Evolutionary conservation across 2,888 invertebrate genomes (phyloP), one percentile per base, ranked within the genome.

Genomic region (Bhutanitis thaidina): DNA sequence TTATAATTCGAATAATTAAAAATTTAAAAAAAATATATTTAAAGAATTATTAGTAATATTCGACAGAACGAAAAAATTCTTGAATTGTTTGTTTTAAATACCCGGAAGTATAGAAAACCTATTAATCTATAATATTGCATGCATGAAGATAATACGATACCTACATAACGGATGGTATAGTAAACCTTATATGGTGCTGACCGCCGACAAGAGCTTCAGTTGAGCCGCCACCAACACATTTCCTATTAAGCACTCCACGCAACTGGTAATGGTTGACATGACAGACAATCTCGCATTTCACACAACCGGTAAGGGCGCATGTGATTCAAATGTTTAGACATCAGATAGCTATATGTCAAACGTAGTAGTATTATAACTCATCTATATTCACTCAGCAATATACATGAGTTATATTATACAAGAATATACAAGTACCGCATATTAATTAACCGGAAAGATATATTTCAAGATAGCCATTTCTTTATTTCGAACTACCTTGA

Each of bases 331-430:
- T 46, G 47, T 47, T 52, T 43, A 43, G 36, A 46, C 10, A 46
- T 44, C 10, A 12, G 43, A 44, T 34, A 41, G 14, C 8, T 5
- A 7, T 27, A 35, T 29, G 36, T 16, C 20, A 57, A 59, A 43
- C 49, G 55, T 40, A 56, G 58, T 56, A 58, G 60, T 61, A 13
- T 10, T 13, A 35, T 9, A 30, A 30, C 30, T 10, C 9, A 30
- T 4, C 30, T 10, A 29, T 30, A 30, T 30, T n/a, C 10, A 30
- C 10, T 30, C 3, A 30, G n/a, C 30, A n/a, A n/a, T n/a, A n/a
- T n/a, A n/a, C n/a, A n/a, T n/a, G n/a, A n/a, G n/a, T n/a, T n/a
- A n/a, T n/a, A n/a, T n/a, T n/a, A n/a, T n/a, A n/a, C n/a, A n/a
- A n/a, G n/a, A n/a, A n/a, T n/a, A n/a, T n/a, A n/a, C n/a, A n/a